These are phyloP conservation scores for Sesamia inferens DNA, from an alignment of 2,888 invertebrate genomes.

Conservation along the genomic window DNA sequence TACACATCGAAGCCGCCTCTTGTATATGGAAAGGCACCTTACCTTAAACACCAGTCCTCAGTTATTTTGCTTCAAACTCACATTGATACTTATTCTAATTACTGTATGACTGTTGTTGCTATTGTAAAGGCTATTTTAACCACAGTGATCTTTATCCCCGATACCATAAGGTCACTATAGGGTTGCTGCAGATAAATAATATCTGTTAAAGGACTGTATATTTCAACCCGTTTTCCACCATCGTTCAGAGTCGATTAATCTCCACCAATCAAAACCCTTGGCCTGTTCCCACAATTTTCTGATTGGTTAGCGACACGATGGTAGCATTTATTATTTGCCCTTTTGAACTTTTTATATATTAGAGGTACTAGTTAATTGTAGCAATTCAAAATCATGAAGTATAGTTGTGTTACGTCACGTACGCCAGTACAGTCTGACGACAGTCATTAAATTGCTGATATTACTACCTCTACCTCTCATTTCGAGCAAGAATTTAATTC, in stretches of 20 bases:
- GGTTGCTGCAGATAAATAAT: background rate
- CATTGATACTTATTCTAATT: background rate
- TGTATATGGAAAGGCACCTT: background rate
- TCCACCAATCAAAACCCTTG: background rate
- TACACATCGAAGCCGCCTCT: background rate
- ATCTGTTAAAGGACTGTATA: background rate
- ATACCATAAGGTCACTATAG: too few species aligned
- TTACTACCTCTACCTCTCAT: too few species aligned
- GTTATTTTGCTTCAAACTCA: background rate
- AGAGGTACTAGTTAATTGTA: background rate
- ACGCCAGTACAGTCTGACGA: too few species aligned
- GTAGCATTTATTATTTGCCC: background rate
- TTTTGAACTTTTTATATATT: too few species aligned
- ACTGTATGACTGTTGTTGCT: background rate
- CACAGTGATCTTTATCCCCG: background rate
- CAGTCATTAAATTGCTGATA: too few species aligned
- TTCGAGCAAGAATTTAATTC: background rate
- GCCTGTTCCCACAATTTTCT: background rate
- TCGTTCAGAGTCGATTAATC: background rate
- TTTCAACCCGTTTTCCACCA: too few species aligned
- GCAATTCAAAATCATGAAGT: too few species aligned
- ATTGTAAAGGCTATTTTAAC: background rate
- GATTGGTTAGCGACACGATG: background rate
- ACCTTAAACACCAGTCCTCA: too few species aligned
- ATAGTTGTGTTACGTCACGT: too few species aligned